A percentile compares a stretch with the other conserved stretches of the same genome.
Conservation (phyloP, 2,797 vertebrate genomes). For the Amblyopsis hoosieri region DNA sequence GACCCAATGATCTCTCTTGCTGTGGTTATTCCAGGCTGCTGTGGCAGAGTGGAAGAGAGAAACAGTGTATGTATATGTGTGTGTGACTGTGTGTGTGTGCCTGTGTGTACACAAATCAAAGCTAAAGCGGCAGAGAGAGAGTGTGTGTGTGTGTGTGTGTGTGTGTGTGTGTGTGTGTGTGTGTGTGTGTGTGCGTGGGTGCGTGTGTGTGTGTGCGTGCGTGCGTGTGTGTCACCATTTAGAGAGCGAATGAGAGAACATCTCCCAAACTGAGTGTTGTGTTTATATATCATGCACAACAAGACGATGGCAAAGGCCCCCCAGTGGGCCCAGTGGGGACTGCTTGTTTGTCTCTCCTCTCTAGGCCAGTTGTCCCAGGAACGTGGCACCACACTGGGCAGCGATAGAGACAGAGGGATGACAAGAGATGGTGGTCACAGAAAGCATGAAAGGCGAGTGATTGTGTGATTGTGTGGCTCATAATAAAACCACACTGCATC, state of each 20-base stretch:
- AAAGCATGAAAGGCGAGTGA: conserved; percentile 42
- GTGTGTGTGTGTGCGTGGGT: no score
- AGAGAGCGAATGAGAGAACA: conserved; percentile 5
- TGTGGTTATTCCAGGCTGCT: conserved; percentile 28
- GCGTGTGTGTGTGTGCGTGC: no score
- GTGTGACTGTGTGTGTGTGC: no score
- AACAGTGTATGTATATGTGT: no score
- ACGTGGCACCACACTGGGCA: conserved; percentile 26
- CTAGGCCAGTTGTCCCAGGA: conserved; percentile 33
- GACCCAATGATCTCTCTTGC: conserved; percentile 22
- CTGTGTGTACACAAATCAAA: conserved; percentile 34
- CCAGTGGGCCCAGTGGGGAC: conserved; percentile 42
- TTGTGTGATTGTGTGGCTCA: conserved; percentile 68
- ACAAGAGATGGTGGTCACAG: conserved; percentile 47
- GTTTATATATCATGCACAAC: conserved; percentile 58
- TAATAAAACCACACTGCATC: conserved; percentile 68
- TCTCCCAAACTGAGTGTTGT: conserved; percentile 47
- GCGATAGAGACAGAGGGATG: conserved; percentile 45
- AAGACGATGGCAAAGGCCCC: conserved; percentile 49
- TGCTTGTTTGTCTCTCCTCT: neutral
- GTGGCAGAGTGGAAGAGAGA: no score
- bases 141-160: no score
- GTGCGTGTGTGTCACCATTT: no score
- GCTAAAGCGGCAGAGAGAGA: conserved; percentile 30
- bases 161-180: neutral